These are phyloP conservation scores for Garra rufa DNA, from an alignment of 2,113 vertebrate species.

Conservation along the genomic window DNA sequence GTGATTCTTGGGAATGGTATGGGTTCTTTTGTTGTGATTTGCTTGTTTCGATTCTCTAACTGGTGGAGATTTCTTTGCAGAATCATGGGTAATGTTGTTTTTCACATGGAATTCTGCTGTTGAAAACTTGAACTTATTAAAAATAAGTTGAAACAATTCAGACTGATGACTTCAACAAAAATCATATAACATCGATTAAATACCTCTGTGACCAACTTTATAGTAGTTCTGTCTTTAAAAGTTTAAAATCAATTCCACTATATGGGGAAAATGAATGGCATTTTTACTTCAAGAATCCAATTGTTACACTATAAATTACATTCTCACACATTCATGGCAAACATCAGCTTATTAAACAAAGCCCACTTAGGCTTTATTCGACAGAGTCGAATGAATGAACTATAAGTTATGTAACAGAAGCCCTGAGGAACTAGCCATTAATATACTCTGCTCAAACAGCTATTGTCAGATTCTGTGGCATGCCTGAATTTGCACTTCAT, in stretches of 20 bases:
- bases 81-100: too few relatives aligned
- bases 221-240: background rate
- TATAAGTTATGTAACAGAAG: slow-evolving; percentile 17
- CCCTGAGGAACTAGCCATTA: background rate
- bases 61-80: too few relatives aligned
- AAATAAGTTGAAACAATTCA: too few relatives aligned
- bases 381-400: too few relatives aligned
- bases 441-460: background rate
- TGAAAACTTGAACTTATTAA: too few relatives aligned
- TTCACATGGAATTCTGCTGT: too few relatives aligned
- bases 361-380: background rate
- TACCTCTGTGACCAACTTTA: background rate
- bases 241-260: background rate
- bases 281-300: background rate
- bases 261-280: background rate
- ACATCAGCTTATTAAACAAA: background rate
- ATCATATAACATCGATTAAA: background rate
- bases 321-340: background rate
- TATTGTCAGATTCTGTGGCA: slow-evolving; percentile 29
- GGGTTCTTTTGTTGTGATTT: background rate
- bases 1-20: background rate
- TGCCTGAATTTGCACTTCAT: slow-evolving; percentile 34
- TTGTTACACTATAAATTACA: background rate
- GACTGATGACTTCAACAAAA: background rate
- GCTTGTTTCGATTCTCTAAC: too few relatives aligned